These are phyloP conservation scores for Ptychodera flava DNA, from an alignment of 35 echinoderm and acorn worm genomes.

Conservation along the genomic window DNA sequence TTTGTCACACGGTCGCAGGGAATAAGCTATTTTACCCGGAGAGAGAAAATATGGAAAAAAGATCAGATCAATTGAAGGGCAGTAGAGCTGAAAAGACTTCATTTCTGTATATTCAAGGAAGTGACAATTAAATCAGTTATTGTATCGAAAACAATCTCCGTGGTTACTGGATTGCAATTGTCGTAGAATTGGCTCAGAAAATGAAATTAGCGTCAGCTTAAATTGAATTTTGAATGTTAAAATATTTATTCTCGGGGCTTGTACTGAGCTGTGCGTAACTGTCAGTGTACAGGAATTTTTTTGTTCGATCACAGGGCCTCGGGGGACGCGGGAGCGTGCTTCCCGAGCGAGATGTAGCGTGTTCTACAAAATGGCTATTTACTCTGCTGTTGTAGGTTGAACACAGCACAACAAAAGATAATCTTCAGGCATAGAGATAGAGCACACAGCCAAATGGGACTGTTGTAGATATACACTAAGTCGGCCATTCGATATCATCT, in stretches of 20 bases:
- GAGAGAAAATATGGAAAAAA: background rate
- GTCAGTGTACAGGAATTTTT: background rate
- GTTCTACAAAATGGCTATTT: too few relatives aligned
- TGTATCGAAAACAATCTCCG: background rate
- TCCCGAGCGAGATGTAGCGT: too few relatives aligned
- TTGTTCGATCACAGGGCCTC: too few relatives aligned
- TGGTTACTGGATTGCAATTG: background rate
- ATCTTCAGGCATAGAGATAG: too few relatives aligned
- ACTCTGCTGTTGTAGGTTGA: too few relatives aligned
- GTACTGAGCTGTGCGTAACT: background rate
- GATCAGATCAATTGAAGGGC: background rate
- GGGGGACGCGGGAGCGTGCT: too few relatives aligned
- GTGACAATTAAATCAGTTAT: background rate
- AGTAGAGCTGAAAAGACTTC: background rate
- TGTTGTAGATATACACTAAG: too few relatives aligned
- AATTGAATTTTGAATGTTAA: background rate
- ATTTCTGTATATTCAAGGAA: background rate
- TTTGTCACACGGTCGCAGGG: background rate
- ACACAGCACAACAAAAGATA: too few relatives aligned
- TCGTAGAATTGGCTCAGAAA: background rate
- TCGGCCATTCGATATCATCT: too few relatives aligned
- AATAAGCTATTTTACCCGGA: background rate
- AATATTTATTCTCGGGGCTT: background rate
- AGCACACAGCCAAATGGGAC: too few relatives aligned
- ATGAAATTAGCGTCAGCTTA: background rate